phyloP scores from a whole-genome alignment of 2,113 vertebrate species.

The Holacanthus passer region DNA sequence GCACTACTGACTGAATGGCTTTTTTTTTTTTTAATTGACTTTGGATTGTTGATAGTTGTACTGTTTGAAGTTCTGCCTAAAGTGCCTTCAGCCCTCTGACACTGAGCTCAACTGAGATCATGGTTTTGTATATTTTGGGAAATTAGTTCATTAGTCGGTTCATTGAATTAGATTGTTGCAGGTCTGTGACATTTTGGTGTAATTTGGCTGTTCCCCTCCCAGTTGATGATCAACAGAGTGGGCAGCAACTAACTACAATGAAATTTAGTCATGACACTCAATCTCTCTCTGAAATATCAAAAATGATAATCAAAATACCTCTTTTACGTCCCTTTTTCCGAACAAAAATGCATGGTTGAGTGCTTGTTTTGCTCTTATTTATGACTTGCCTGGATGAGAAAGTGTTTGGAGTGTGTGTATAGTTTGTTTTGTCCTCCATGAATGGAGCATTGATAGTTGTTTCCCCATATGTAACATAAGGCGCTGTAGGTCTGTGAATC shows the following conservation, averaged over 20 bases:
- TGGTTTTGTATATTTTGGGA: conserved; percentile 14
- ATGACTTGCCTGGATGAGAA: conserved; percentile 57
- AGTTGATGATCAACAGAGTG: not conserved
- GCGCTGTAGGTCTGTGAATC: conserved; percentile 46
- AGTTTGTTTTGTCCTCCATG: conserved; percentile 13
- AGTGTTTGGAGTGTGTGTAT: conserved; percentile 21
- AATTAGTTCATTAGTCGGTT: not conserved
- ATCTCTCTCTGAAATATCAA: conserved; percentile 16
- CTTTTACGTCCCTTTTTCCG: conserved; percentile 15
- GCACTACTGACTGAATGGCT: conserved; percentile 72
- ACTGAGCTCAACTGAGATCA: conserved; percentile 31
- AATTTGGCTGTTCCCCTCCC: not conserved
- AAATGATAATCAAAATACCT: conserved; percentile 41
- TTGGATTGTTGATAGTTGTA: conserved; percentile 40
- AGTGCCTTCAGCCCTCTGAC: conserved; percentile 74
- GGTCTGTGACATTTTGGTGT: not conserved
- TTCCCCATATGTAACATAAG: conserved; percentile 16
- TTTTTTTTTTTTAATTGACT: conserved; percentile 50
- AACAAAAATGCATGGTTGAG: conserved; percentile 49
- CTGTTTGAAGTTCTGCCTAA: conserved; percentile 64
- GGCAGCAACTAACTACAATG: not conserved
- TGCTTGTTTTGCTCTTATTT: conserved; percentile 62
- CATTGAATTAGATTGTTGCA: not conserved
- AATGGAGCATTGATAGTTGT: conserved; percentile 6
- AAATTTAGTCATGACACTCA: conserved; percentile 6